Conservation (phyloP, 2,797 vertebrate species). For the Galago senegalensis region DNA sequence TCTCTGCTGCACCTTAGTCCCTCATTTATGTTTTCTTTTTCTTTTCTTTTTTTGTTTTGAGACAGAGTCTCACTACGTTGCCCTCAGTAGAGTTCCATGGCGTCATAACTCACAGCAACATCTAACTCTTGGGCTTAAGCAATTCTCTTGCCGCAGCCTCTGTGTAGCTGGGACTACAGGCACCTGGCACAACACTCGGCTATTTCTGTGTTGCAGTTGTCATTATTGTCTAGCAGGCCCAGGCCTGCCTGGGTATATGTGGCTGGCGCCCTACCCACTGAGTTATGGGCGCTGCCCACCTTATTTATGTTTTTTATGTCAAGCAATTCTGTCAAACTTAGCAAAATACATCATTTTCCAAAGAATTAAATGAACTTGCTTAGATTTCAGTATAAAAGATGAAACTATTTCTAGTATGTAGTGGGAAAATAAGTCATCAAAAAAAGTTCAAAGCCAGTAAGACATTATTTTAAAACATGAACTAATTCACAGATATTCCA, state of each 20-base stretch:
- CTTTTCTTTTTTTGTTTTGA: too few relatives aligned
- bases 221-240: too few relatives aligned
- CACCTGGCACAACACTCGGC: too few relatives aligned
- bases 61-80: too few relatives aligned
- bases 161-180: too few relatives aligned
- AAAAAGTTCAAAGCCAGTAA: slow-evolving; percentile 61
- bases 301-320: slow-evolving; percentile 43
- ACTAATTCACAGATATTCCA: slow-evolving; percentile 54
- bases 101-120: too few relatives aligned
- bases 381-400: slow-evolving; percentile 22
- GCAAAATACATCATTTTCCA: slow-evolving; percentile 48
- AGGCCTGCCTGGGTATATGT: too few relatives aligned
- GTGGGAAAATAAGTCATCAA: slow-evolving; percentile 11
- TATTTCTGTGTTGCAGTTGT: too few relatives aligned
- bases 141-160: too few relatives aligned
- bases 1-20: background rate
- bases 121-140: too few relatives aligned
- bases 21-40: background rate
- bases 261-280: too few relatives aligned
- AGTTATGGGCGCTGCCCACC: background rate
- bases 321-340: slow-evolving; percentile 51
- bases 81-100: too few relatives aligned
- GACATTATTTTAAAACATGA: slow-evolving; percentile 61
- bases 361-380: slow-evolving; percentile 66
- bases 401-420: slow-evolving; percentile 25